Base-by-base conservation (phyloP, 2,797 vertebrate genomes). In the Poecilia gillii region DNA sequence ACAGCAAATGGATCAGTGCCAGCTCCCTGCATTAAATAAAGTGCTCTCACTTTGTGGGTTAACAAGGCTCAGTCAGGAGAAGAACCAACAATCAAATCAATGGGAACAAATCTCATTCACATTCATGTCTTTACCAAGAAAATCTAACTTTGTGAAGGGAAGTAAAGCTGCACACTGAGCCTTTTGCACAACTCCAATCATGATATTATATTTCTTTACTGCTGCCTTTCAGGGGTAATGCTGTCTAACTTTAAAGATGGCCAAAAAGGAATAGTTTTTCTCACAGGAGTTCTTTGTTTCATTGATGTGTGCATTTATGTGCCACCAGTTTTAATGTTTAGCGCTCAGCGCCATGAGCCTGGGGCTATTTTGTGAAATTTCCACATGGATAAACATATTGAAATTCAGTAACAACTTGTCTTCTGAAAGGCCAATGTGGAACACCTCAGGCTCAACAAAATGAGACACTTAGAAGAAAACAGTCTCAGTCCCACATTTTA, bases 1-100 rank as follows among this genome's bases (percentile, higher is more conserved):
- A 84, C 64, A 81, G 82, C 49, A 76, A 73, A 81, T 93, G 94
- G 92, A 91, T 46, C n/a, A 62, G 70, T 87, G 92, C 92, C 92
- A 92, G 81, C 53, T 83, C 76, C 39, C 36, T 88, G 92, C 91
- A 94, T 94, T 94, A 94, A 88, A 93, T 90, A 93, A 95, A 94
- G 93, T 94, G 92, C 91, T 91, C 91, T 88, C 49, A 45, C 88
- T 83, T 87, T 91, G 89, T 89, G 88, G 88, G 89, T 91, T 94
- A 94, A 92, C 86, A 90, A 92, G 90, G 82, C 86, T 78, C 80
- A 88, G 84, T 88, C 74, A 78, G 80, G 62, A 75, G 83, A 84
- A 85, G 83, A 88, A 85, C 86, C 88, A 87, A 64, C 57, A 79
- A 75, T 84, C 70, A 43, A 75, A 64, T 47, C 57, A 64, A 59